phyloP scores from a whole-genome alignment of 2,113 vertebrate species.

The Equus przewalskii region DNA sequence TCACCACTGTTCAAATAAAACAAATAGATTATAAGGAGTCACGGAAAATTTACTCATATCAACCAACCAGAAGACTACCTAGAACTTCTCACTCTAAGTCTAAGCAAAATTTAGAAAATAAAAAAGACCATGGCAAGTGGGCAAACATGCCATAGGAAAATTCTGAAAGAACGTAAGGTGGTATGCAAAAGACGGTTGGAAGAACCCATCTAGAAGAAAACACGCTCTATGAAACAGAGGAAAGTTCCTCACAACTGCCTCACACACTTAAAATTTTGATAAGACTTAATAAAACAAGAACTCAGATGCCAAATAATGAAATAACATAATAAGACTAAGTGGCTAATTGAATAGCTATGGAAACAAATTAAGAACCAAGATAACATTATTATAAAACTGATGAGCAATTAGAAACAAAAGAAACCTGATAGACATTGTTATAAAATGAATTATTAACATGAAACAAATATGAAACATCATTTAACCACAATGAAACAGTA shows the following conservation, averaged over 20 bases:
- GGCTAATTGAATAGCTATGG: background rate
- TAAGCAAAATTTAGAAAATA: background rate
- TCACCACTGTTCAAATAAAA: background rate
- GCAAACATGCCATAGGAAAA: background rate
- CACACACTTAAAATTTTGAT: background rate
- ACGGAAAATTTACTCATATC: background rate
- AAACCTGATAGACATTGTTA: background rate
- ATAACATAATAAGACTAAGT: background rate
- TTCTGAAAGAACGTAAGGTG: background rate
- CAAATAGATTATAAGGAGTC: background rate
- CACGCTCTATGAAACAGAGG: background rate
- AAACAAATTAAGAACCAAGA: conserved; percentile 14
- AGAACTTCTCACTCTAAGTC: background rate
- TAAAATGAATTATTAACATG: background rate
- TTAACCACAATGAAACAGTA: conserved; percentile 5
- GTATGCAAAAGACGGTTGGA: background rate
- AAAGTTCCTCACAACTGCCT: background rate
- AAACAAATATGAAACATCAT: background rate
- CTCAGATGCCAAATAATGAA: background rate
- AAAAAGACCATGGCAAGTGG: background rate
- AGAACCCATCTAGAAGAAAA: background rate
- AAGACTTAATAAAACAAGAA: conserved; percentile 10
- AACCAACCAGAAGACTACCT: background rate
- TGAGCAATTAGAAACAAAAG: conserved; percentile 28
- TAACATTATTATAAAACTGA: background rate